Evolutionary conservation across 1,140 invertebrate genomes (phyloP), one percentile per base, ranked within the genome.

Genomic region (Lasaia peninsularis): DNA sequence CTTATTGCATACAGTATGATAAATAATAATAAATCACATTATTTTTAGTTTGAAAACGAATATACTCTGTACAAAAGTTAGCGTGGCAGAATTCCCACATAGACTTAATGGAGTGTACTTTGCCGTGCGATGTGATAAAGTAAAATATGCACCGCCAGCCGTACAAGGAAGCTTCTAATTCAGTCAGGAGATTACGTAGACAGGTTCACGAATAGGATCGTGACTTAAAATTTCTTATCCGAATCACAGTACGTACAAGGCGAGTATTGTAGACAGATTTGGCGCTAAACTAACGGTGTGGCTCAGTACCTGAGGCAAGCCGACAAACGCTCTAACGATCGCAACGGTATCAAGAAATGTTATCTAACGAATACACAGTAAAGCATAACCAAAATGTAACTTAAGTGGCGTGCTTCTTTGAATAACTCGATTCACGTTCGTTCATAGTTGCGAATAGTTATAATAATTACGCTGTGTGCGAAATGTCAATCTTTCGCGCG

Each of bases 221-320:
- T 88, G 85, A 88, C 82, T 85, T 73, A 72, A 76, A 75, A 79
- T 76, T 81, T 84, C 78, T 83, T 83, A 81, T 81, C 76, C 78
- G 73, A 78, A 80, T 83, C 73, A 82, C 76, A 75, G 64, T 71
- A 74, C 69, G 67, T 66, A 73, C 64, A 69, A 66, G 71, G 65
- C 75, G 69, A 70, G 71, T 75, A 81, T 80, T 80, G 82, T 81
- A 78, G 73, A 80, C 80, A 85, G 84, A 84, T 88, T 88, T 79
- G 82, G 84, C 72, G 82, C 72, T 80, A 79, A 82, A 73, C 65
- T 88, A 85, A 74, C 71, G 73, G 73, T 69, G 62, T 68, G 58
- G n/a, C 21, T 33, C 52, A 31, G 53, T 55, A 44, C 53, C 35
- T 35, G 53, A 18, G 37, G 53, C 35, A 40, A 37, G 53, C 35